Conservation (phyloP, 2,888 invertebrate genomes). For the Xylota segnis region DNA sequence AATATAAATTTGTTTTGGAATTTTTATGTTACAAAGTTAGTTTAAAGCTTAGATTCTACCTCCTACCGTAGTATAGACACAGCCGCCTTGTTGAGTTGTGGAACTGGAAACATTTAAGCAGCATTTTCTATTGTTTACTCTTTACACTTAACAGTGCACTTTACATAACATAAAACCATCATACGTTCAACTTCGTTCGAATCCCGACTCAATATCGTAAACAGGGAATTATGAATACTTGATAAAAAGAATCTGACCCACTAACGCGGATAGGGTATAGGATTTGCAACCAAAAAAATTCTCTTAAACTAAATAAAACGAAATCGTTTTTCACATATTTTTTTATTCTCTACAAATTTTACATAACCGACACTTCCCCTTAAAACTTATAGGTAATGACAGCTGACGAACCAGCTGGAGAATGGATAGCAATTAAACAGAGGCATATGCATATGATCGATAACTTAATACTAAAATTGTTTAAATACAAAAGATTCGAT, state of each 20-base stretch:
- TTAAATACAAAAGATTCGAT: too few species aligned
- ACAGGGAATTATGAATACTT: not conserved
- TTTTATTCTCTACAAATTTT: too few species aligned
- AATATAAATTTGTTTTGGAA: constrained; percentile 23
- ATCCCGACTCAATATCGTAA: not conserved
- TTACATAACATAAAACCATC: constrained; percentile 27
- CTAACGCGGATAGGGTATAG: not conserved
- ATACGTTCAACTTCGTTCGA: constrained; percentile 11
- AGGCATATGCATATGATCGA: too few species aligned
- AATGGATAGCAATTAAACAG: too few species aligned
- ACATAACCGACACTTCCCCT: not conserved
- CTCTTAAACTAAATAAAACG: not conserved
- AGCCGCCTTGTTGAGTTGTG: constrained; percentile 45
- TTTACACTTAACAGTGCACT: constrained; percentile 62
- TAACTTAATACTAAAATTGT: too few species aligned
- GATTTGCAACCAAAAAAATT: not conserved
- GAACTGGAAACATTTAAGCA: constrained; percentile 45
- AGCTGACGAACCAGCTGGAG: too few species aligned
- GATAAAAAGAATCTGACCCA: not conserved
- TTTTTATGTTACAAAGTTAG: not conserved
- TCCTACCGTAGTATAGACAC: constrained; percentile 55
- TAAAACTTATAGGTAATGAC: too few species aligned
- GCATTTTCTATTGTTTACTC: constrained; percentile 23
- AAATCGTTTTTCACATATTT: too few species aligned
- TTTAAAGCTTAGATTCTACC: constrained; percentile 44